A percentile compares a stretch with the other conserved stretches of the same genome.
Conservation (phyloP, 2,888 invertebrate genomes). For the Psylliodes chrysocephalus region DNA sequence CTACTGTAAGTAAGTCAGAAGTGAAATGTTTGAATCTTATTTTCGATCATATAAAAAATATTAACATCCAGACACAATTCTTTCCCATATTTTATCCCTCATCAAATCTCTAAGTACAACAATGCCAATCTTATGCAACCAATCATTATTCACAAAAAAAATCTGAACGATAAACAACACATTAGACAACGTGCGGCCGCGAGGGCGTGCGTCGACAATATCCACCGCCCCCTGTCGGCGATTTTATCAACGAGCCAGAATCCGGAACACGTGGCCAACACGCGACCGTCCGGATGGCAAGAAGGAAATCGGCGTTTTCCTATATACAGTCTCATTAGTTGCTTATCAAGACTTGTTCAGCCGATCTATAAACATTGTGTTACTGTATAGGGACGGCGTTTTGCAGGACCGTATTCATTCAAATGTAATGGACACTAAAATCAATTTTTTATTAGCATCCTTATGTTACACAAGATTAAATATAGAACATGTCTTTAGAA, state of each 20-base stretch:
- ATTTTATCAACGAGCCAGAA: constrained; percentile 53
- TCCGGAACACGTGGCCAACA: constrained; percentile 51
- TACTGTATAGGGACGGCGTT: not conserved
- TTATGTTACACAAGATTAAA: too few relatives aligned
- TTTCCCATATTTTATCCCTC: not conserved
- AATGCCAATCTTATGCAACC: not conserved
- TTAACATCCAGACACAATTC: too few relatives aligned
- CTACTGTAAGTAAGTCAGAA: too few relatives aligned
- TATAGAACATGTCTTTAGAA: too few relatives aligned
- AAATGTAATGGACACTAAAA: too few relatives aligned
- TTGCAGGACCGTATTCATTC: constrained; percentile 3
- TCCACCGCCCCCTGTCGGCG: constrained; percentile 43
- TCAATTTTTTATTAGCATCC: too few relatives aligned
- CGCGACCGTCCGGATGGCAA: constrained; percentile 47
- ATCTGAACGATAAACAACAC: constrained; percentile 39
- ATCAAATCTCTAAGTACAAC: not conserved
- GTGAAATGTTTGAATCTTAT: too few relatives aligned
- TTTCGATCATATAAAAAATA: too few relatives aligned
- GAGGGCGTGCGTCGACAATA: constrained; percentile 39
- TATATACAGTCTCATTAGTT: constrained; percentile 55
- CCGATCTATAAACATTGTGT: constrained; percentile 61
- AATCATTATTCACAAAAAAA: constrained; percentile 23
- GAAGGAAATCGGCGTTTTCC: constrained; percentile 52
- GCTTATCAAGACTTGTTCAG: constrained; percentile 61
- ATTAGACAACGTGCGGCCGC: constrained; percentile 36